phyloP scores from a whole-genome alignment of 2,797 vertebrate genomes.

The Sitta carolinensis region DNA sequence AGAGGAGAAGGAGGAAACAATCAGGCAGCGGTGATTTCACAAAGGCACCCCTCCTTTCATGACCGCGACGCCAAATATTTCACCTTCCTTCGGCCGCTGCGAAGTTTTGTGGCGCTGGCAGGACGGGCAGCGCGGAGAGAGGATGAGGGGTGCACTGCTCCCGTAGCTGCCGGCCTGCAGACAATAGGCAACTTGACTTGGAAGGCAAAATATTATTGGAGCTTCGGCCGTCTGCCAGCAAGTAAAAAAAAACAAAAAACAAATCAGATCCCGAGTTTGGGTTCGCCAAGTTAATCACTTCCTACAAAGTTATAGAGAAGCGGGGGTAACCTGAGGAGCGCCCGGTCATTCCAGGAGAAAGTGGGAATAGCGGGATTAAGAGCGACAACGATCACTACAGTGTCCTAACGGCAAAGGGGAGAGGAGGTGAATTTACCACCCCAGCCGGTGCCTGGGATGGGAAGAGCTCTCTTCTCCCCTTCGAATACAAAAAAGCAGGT shows the following conservation, averaged over 20 bases:
- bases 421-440: conserved; percentile 13
- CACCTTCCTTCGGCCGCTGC: background rate
- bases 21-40: conserved; percentile 39
- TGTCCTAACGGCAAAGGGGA: background rate
- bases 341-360: background rate
- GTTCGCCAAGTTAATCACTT: conserved; percentile 49
- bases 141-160: background rate
- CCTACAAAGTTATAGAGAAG: conserved; percentile 27
- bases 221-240: conserved; percentile 49
- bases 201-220: conserved; percentile 58
- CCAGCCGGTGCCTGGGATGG: conserved; percentile 28
- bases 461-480: conserved; percentile 25
- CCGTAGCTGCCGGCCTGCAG: conserved; percentile 5
- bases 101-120: conserved; percentile 39
- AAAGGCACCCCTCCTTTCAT: conserved; percentile 21
- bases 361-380: background rate
- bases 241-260: background rate
- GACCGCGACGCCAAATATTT: conserved; percentile 48
- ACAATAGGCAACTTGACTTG: conserved; percentile 62
- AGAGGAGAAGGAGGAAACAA: conserved; percentile 47
- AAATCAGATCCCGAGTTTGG: background rate
- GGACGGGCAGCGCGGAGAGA: background rate
- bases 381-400: background rate
- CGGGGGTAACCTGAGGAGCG: background rate
- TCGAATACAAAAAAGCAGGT: conserved; percentile 2